Percentiles rank a stretch among this genome's conserved stretches.
Conservation (phyloP, 2,797 vertebrate species). For the Argyrosomus regius region DNA sequence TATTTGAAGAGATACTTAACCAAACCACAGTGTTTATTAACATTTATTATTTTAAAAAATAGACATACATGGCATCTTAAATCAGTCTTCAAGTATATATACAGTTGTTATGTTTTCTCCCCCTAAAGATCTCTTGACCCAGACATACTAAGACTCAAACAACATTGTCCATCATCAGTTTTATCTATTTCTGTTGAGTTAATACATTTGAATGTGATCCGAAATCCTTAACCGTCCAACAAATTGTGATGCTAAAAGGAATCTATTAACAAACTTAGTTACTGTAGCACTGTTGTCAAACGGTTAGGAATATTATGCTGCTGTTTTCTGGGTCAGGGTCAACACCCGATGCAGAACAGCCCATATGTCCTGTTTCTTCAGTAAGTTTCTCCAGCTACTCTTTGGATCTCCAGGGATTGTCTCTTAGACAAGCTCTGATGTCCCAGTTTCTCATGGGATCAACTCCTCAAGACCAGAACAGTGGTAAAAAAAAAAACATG, state of each 20-base stretch:
- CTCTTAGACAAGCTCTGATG: not conserved
- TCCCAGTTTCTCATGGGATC: conserved; percentile 13
- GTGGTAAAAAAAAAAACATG: not conserved
- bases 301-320: not conserved
- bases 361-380: not conserved
- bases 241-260: not conserved
- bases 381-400: not conserved
- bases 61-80: too few species aligned
- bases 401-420: not conserved
- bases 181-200: not conserved
- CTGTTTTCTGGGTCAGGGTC: conserved; percentile 3
- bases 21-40: too few species aligned
- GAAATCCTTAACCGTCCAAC: not conserved
- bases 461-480: not conserved
- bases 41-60: too few species aligned
- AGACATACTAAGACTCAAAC: too few species aligned
- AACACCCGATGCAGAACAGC: conserved; percentile 2
- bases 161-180: too few species aligned
- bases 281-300: not conserved
- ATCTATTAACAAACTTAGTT: not conserved
- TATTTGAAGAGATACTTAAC: too few species aligned
- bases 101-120: too few species aligned
- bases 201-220: not conserved
- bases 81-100: too few species aligned
- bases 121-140: too few species aligned